Percentiles rank a stretch among this genome's conserved stretches.
These are phyloP conservation scores for Alcedo atthis DNA, from an alignment of 2,797 vertebrate species.

Conservation along the genomic window DNA sequence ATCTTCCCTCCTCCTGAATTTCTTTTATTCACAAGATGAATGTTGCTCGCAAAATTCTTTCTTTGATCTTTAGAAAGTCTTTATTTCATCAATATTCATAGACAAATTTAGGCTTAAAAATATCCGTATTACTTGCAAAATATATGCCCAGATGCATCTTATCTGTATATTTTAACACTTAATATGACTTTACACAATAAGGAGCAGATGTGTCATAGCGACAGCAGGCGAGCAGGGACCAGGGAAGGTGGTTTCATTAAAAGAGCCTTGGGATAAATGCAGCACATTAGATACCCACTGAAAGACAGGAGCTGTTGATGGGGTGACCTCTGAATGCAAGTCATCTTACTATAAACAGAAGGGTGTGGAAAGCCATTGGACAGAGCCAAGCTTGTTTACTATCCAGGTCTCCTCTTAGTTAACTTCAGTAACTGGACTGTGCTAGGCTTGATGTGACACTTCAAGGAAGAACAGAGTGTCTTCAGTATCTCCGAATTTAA, in stretches of 20 bases:
- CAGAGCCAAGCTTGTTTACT: constrained; percentile 78
- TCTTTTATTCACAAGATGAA: constrained; percentile 28
- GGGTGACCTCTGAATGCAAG: constrained; percentile 81
- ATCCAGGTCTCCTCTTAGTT: constrained; percentile 76
- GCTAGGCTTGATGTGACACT: constrained; percentile 41
- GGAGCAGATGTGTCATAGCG: constrained; percentile 71
- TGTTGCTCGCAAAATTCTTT: neutral
- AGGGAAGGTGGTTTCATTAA: constrained; percentile 72
- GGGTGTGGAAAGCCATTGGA: constrained; percentile 79
- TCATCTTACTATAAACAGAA: constrained; percentile 84
- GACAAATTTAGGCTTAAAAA: neutral
- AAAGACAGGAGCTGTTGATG: constrained; percentile 79
- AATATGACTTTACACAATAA: constrained; percentile 41
- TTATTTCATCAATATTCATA: constrained; percentile 8
- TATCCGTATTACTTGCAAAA: neutral
- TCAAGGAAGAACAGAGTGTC: constrained; percentile 69
- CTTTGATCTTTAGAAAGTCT: constrained; percentile 7
- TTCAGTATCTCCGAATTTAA: constrained; percentile 58
- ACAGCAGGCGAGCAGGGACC: constrained; percentile 76
- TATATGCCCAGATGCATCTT: neutral
- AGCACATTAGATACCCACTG: constrained; percentile 73
- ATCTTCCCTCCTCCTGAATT: constrained; percentile 19
- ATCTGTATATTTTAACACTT: constrained; percentile 43
- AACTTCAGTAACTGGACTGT: constrained; percentile 70
- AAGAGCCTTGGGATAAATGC: constrained; percentile 75